Base-by-base conservation (phyloP, 2,888 invertebrate species). In the Nymphalis polychloros region DNA sequence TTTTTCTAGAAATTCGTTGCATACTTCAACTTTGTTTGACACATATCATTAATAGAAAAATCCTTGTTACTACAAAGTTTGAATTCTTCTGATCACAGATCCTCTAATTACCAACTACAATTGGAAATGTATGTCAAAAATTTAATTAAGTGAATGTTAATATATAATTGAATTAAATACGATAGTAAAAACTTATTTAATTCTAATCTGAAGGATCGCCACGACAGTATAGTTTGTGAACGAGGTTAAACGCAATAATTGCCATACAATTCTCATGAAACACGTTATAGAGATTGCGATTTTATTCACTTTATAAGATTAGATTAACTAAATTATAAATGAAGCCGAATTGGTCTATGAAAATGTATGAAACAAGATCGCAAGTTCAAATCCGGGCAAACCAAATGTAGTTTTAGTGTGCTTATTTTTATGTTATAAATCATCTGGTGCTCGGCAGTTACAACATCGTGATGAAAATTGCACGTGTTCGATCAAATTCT, bases 181-280 rank as follows among this genome's bases (percentile, higher is more conserved):
- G n/a, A 27, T 16, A 47, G 47, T 53, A 61, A 20, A 62, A 55
- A 61, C 17, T 55, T n/a, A 48, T 27, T 55, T 49, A 53, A 57
- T 55, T 67, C 17, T 23, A 31, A 49, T 35, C 8, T 23, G 5
- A 53, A 60, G 50, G 47, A 57, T 49, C 23, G 31, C 53, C 53
- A 53, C 67, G 13, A 66, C 23, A 62, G n/a, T 20, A 41, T 23
- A 48, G 19, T 59, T 23, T 35, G 13, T 35, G 47, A 67, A 55
- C 55, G 55, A 62, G 67, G 62, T 57, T 67, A 49, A 67, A n/a
- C 41, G 41, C 17, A 62, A 62, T 55, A 47, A 67, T 67, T 57
- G 49, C 49, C 23, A 23, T 59, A 65, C 31, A 59, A 27, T 16
- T 49, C 35, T 50, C n/a, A 41, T 5, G 7, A n/a, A 53, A 48